Evolutionary conservation across 2,888 invertebrate genomes (phyloP).

Genomic region (Hemicrepidius hirtus): DNA sequence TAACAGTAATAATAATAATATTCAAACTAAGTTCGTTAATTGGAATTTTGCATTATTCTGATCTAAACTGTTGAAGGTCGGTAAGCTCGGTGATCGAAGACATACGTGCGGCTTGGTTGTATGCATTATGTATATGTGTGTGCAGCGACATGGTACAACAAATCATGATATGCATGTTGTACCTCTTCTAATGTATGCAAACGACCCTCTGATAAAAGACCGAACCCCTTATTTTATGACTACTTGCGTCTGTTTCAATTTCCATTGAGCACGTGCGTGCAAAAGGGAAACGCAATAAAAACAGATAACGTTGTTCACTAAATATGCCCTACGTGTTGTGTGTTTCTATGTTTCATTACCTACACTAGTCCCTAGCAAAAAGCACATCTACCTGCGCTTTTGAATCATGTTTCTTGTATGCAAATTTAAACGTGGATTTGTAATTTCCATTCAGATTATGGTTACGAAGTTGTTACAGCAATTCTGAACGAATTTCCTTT

Average conservation of each 20-base stretch:
- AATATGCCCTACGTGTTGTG: constrained; percentile 59
- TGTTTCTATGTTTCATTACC: constrained; percentile 52
- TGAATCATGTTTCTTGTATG: background rate
- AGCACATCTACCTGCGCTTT: background rate
- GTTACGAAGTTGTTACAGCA: too few relatives aligned
- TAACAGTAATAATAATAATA: constrained; percentile 23
- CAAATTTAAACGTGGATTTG: too few relatives aligned
- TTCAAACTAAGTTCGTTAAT: constrained; percentile 14
- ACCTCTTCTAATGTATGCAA: constrained; percentile 56
- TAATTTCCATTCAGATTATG: too few relatives aligned
- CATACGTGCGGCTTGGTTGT: constrained; percentile 18
- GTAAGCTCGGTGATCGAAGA: constrained; percentile 35
- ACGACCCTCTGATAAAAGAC: constrained; percentile 59
- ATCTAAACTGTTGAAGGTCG: constrained; percentile 5
- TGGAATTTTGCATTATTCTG: constrained; percentile 34
- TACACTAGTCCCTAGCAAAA: background rate
- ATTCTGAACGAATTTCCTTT: too few relatives aligned
- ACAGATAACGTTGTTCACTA: constrained; percentile 60
- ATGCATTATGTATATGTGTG: constrained; percentile 39
- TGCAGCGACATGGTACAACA: constrained; percentile 41
- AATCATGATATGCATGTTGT: constrained; percentile 56
- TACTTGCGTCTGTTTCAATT: constrained; percentile 61
- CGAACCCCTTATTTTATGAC: constrained; percentile 58
- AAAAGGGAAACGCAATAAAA: constrained; percentile 57
- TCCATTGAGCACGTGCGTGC: constrained; percentile 59